Evolutionary conservation across 2,797 vertebrate species (phyloP).

Genomic region (Epinephelus awoara): DNA sequence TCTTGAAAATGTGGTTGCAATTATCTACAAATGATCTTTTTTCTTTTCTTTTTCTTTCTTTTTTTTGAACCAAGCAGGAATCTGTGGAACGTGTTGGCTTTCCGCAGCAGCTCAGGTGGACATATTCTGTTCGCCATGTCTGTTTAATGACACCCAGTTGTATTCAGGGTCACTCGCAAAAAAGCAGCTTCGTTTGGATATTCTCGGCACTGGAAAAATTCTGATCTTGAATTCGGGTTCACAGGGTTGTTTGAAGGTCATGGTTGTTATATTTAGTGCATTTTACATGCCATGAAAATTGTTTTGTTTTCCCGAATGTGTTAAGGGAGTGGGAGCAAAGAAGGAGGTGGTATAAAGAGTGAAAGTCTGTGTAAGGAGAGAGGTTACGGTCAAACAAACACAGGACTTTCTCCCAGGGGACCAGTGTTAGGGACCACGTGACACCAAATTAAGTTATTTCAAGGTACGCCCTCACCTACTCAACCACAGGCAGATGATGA

Average conservation of each 20-base stretch:
- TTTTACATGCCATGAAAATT: background rate
- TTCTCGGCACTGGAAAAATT: background rate
- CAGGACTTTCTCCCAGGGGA: no score
- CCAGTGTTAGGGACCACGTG: no score
- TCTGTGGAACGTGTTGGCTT: slow-evolving; percentile 70
- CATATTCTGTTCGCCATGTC: slow-evolving; percentile 31
- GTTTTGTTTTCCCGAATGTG: background rate
- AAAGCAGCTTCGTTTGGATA: slow-evolving; percentile 8
- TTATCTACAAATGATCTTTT: slow-evolving; percentile 68
- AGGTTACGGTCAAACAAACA: no score
- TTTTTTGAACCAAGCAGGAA: slow-evolving; percentile 55
- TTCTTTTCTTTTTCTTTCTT: slow-evolving; percentile 7
- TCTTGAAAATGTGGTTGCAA: slow-evolving; percentile 71
- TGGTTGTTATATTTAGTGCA: background rate
- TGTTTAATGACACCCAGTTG: slow-evolving; percentile 54
- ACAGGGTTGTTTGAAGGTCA: background rate
- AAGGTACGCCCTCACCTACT: no score
- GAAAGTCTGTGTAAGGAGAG: no score
- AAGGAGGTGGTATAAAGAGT: no score
- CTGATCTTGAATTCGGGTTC: background rate
- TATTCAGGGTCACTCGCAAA: slow-evolving; percentile 35
- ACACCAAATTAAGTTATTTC: no score
- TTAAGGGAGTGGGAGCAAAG: no score
- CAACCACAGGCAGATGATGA: no score
- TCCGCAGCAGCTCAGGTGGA: slow-evolving; percentile 62